These are phyloP conservation scores for Sebastolobus alascanus DNA, from an alignment of 2,797 vertebrate species.

Conservation along the genomic window DNA sequence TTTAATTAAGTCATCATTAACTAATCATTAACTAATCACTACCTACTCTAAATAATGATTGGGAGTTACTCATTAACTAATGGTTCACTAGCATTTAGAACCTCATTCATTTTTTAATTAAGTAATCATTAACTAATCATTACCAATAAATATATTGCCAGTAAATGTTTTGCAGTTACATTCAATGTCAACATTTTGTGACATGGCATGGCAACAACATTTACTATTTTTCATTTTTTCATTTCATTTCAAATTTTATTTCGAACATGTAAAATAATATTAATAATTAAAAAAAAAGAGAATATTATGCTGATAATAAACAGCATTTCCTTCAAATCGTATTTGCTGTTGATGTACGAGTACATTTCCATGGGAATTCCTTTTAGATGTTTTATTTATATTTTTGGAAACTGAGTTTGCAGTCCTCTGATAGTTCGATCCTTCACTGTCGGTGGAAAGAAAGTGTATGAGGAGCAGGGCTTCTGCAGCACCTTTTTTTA, in stretches of 20 bases:
- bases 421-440: background rate
- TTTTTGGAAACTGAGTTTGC: background rate
- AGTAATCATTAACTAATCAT: too few species aligned
- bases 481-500: slow-evolving; percentile 17
- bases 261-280: too few species aligned
- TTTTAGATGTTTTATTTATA: background rate
- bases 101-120: too few species aligned
- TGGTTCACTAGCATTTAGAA: too few species aligned
- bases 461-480: background rate
- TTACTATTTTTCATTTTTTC: too few species aligned
- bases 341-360: background rate
- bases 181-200: slow-evolving; percentile 2
- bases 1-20: too few species aligned
- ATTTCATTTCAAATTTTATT: too few species aligned
- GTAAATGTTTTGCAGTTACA: background rate
- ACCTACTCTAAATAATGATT: too few species aligned
- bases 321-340: background rate
- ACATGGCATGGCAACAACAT: background rate
- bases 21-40: too few species aligned
- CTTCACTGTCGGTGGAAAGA: background rate
- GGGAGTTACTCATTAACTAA: too few species aligned
- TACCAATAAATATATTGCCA: background rate
- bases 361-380: background rate
- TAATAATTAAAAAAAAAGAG: too few species aligned
- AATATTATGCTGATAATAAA: background rate